phyloP scores from a whole-genome alignment of 2,888 invertebrate species.

The Idaea dimidiata region DNA sequence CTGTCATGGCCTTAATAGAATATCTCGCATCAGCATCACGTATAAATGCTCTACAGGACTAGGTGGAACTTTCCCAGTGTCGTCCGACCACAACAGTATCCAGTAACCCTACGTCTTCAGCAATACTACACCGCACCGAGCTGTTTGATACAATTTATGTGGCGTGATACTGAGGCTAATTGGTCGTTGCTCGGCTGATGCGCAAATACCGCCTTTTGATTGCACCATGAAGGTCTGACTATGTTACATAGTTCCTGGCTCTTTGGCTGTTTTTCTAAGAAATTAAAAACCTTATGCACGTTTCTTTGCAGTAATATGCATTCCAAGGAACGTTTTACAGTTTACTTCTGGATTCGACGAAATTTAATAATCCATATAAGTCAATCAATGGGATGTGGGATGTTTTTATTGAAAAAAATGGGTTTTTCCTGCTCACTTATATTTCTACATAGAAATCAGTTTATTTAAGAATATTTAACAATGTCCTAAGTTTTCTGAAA shows the following conservation, averaged over 20 bases:
- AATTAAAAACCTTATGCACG: background rate
- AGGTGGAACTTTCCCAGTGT: background rate
- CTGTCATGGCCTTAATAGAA: no score
- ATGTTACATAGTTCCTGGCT: background rate
- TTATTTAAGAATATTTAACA: no score
- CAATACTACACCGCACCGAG: conserved; percentile 35
- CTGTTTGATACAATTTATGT: conserved; percentile 70
- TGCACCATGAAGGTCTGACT: conserved; percentile 37
- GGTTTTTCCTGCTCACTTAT: no score
- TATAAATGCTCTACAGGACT: background rate
- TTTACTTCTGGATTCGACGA: no score
- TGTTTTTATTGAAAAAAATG: no score
- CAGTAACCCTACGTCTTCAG: conserved; percentile 26
- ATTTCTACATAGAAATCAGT: no score
- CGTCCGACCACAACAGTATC: conserved; percentile 9
- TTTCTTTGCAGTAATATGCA: background rate
- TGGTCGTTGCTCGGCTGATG: conserved; percentile 63
- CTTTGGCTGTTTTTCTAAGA: background rate
- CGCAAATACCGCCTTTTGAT: conserved; percentile 64
- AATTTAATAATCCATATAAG: no score
- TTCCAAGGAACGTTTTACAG: no score
- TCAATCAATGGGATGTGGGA: no score
- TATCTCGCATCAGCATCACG: no score
- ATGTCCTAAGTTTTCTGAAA: no score
- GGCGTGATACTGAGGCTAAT: conserved; percentile 64